Conservation (phyloP, 30 jellyfish, hydroid and myxozoan genomes). For the Mastigias papua region DNA sequence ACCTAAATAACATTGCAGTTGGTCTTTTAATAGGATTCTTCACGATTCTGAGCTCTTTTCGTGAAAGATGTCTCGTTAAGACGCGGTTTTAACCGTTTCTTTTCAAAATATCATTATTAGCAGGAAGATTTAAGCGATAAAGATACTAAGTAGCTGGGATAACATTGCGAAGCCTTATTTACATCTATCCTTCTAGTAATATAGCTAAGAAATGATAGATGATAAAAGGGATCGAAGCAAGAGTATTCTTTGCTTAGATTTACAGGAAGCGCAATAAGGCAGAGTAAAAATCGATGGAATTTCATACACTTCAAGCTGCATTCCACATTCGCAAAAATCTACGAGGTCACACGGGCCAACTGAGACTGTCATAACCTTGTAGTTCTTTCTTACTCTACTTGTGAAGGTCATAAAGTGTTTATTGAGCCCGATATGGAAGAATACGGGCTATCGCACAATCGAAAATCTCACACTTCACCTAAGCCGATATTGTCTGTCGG, state of each 20-base stretch:
- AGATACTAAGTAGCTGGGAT: not conserved
- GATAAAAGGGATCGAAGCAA: not conserved
- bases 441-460: not conserved
- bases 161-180: not conserved
- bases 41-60: not conserved
- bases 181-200: not conserved
- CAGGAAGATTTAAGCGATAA: constrained; percentile 37
- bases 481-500: not conserved
- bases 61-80: not conserved
- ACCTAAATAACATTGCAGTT: not conserved
- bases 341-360: not conserved
- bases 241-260: not conserved
- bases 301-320: not conserved
- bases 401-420: not conserved
- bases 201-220: not conserved
- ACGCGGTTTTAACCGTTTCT: constrained; percentile 3
- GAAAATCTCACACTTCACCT: not conserved
- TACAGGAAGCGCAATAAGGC: not conserved
- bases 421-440: not conserved
- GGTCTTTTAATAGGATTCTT: constrained; percentile 1
- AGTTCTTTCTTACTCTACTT: not conserved
- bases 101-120: constrained; percentile 12
- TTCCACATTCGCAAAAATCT: not conserved
- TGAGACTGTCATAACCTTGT: not conserved
- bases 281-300: not conserved